These are phyloP conservation scores for Lerema accius DNA, from an alignment of 1,140 invertebrate species.

Conservation along the genomic window DNA sequence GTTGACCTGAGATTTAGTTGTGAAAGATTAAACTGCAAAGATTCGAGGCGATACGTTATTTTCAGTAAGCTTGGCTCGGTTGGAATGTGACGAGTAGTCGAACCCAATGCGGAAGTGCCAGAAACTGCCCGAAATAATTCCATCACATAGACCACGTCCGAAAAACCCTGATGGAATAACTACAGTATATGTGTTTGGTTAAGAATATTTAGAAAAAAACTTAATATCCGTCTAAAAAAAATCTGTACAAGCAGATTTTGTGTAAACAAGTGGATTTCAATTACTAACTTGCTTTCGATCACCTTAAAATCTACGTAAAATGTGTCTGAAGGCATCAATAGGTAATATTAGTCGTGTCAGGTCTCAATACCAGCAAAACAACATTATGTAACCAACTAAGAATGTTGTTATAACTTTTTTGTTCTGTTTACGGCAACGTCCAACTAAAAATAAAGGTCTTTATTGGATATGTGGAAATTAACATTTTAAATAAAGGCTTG, in stretches of 20 bases:
- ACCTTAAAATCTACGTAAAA: too few relatives aligned
- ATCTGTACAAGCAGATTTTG: too few relatives aligned
- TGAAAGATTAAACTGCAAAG: background rate
- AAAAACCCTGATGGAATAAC: conserved; percentile 3
- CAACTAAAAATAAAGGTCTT: background rate
- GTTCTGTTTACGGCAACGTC: too few relatives aligned
- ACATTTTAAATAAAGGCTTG: background rate
- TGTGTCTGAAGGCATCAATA: too few relatives aligned
- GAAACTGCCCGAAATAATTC: conserved; percentile 75
- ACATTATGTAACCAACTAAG: too few relatives aligned
- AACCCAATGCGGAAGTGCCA: conserved; percentile 68
- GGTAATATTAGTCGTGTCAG: too few relatives aligned
- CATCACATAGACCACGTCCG: conserved; percentile 51
- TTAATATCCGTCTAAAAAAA: too few relatives aligned
- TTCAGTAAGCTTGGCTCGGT: conserved; percentile 40
- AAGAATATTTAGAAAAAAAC: background rate
- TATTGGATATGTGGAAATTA: background rate
- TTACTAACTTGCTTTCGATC: too few relatives aligned
- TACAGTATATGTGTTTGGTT: conserved; percentile 13
- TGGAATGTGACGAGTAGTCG: conserved; percentile 59
- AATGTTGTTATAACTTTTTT: too few relatives aligned
- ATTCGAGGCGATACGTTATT: background rate
- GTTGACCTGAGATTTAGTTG: too few relatives aligned
- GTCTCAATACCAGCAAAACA: too few relatives aligned
- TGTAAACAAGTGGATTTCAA: too few relatives aligned